Percentiles rank a stretch among this genome's conserved stretches.
Evolutionary conservation across 2,888 invertebrate species (phyloP).

Genomic region (Tachystola acroxantha): DNA sequence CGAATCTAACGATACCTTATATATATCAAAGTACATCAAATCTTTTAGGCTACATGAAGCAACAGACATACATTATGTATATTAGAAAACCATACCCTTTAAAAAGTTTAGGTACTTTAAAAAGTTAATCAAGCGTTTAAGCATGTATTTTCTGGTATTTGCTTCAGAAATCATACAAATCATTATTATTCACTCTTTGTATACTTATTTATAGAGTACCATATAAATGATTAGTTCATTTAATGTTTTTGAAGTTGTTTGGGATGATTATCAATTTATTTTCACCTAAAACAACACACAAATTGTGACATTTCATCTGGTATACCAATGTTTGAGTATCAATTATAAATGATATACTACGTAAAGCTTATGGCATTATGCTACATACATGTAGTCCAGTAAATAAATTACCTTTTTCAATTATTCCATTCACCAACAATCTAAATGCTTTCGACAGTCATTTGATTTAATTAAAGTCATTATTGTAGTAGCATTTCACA

Average conservation of each 20-base stretch:
- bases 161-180: neutral
- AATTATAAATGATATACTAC: conserved; percentile 50
- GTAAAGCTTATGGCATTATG: conserved; percentile 58
- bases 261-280: too few relatives aligned
- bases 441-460: conserved; percentile 69
- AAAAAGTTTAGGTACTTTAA: too few relatives aligned
- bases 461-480: conserved; percentile 24
- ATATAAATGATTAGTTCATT: too few relatives aligned
- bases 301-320: conserved; percentile 66
- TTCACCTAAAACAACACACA: conserved; percentile 41
- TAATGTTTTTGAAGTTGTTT: too few relatives aligned
- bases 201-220: too few relatives aligned
- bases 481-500: conserved; percentile 60
- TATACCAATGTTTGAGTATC: conserved; percentile 60
- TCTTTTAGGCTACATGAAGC: too few relatives aligned
- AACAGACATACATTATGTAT: too few relatives aligned
- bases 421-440: conserved; percentile 6
- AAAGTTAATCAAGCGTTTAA: too few relatives aligned
- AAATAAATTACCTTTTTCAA: conserved; percentile 4
- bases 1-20: too few relatives aligned
- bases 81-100: too few relatives aligned
- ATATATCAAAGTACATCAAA: too few relatives aligned
- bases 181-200: too few relatives aligned
- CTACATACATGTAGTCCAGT: neutral
- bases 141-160: neutral